Evolutionary conservation across 2,888 invertebrate genomes (phyloP), one percentile per base, ranked within the genome.

Genomic region (Pandemis cinnamomeana): DNA sequence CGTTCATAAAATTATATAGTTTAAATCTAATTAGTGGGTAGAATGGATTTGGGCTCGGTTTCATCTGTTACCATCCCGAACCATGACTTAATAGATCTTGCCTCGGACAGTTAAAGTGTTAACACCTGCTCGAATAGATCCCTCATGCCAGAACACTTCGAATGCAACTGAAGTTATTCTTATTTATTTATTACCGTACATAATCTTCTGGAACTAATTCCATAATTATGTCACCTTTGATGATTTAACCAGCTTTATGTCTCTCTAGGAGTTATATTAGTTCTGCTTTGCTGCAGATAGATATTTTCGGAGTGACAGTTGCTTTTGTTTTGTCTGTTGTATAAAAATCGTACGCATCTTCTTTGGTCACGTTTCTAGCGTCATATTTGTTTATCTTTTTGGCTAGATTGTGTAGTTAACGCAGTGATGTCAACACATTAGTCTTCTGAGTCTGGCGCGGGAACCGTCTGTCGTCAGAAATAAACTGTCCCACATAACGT

Each of bases 401-500:
- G 58, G 44, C 55, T 68, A 68, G 58, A 58, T 42, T 58, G 67
- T 41, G 13, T 68, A 77, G 72, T 71, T 75, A 76, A 76, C 71
- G 71, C 67, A 68, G 15, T 13, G 75, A 53, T 79, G 81, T 80
- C 82, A 82, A 80, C 81, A 81, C 81, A 83, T 80, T 79, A 82
- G 79, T 79, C 80, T 80, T 79, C 77, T 78, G 80, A 81, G 84
- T 79, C 80, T 80, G 72, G 80, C 82, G 81, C 82, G 83, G 84
- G 85, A 86, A 84, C 86, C 82, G 86, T 83, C 84, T 69, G 81
- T 79, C 74, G 84, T 84, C 84, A 87, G 83, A 90, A 91, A 91
- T 90, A 91, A 87, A 87, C 85, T 83, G 90, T 83, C 85, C 90
- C 82, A 91, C 86, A 89, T 89, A 86, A 82, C 82, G 83, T 83